A percentile compares a stretch with the other conserved stretches of the same genome.
Conservation (phyloP, 2,113 vertebrate species). For the Podarcis muralis region DNA sequence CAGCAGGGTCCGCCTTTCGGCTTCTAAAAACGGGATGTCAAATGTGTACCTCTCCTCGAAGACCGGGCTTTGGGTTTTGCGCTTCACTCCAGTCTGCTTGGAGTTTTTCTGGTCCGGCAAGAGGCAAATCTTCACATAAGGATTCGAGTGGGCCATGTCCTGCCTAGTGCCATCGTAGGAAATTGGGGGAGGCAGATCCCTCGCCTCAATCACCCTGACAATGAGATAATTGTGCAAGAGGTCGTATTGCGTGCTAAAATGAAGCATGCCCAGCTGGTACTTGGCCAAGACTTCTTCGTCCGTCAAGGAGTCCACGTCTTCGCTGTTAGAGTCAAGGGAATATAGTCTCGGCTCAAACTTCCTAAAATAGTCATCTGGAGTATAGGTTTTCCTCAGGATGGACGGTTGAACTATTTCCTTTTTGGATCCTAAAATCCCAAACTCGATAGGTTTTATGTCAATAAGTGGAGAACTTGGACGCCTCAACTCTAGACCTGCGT, state of each 20-base stretch:
- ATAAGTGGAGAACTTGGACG: conserved; percentile 85
- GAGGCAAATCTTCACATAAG: conserved; percentile 90
- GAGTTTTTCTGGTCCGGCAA: conserved; percentile 93
- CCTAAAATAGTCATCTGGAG: conserved; percentile 83
- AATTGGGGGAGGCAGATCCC: conserved; percentile 84
- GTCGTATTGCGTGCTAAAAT: conserved; percentile 91
- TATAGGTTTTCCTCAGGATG: conserved; percentile 79
- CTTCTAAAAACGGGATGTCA: conserved; percentile 88
- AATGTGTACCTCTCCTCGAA: conserved; percentile 93
- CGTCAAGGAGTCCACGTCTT: conserved; percentile 86
- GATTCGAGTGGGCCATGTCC: conserved; percentile 89
- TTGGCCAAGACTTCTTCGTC: conserved; percentile 88
- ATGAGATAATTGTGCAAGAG: conserved; percentile 84
- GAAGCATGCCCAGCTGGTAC: conserved; percentile 90
- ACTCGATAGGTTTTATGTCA: conserved; percentile 87
- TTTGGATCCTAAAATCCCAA: conserved; percentile 84
- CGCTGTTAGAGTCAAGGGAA: conserved; percentile 78
- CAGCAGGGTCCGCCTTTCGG: conserved; percentile 89
- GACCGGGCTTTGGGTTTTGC: conserved; percentile 89
- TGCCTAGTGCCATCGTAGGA: conserved; percentile 81
- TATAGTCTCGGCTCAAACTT: conserved; percentile 88
- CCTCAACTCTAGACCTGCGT: conserved; percentile 80
- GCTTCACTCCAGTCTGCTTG: conserved; percentile 89
- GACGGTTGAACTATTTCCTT: conserved; percentile 87
- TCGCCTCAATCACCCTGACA: conserved; percentile 87